phyloP scores from a whole-genome alignment of 2,797 vertebrate species.

The Acridotheres tristis region DNA sequence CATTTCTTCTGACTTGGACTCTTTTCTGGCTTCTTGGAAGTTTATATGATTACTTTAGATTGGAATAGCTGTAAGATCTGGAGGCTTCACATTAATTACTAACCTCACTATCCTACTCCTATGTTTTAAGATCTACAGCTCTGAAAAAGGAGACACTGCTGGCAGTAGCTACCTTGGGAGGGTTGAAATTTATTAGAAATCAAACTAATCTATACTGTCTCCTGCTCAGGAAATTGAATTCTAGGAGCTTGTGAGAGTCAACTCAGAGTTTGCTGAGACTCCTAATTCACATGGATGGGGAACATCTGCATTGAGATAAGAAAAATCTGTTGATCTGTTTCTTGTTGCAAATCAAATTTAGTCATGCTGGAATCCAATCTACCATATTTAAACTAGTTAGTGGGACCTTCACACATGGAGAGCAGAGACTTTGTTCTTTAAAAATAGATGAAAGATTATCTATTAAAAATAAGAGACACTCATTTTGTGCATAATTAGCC shows the following conservation, averaged over 20 bases:
- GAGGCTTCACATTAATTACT: conserved; percentile 60
- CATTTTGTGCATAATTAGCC: neutral
- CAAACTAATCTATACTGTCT: conserved; percentile 56
- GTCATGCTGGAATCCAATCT: neutral
- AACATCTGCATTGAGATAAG: conserved; percentile 33
- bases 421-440: neutral
- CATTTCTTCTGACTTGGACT: neutral
- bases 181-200: conserved; percentile 58
- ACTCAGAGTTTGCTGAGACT: conserved; percentile 7
- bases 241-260: conserved; percentile 9
- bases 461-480: neutral
- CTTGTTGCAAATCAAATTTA: conserved; percentile 26
- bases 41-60: conserved; percentile 27
- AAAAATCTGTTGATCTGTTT: conserved; percentile 35
- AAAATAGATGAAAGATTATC: conserved; percentile 24
- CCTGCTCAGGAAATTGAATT: conserved; percentile 49
- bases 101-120: conserved; percentile 25
- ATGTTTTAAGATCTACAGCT: conserved; percentile 43
- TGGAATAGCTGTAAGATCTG: conserved; percentile 28
- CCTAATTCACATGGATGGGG: conserved; percentile 4
- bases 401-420: neutral
- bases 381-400: neutral
- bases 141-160: conserved; percentile 22
- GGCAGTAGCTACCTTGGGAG: conserved; percentile 10
- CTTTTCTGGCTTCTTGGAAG: conserved; percentile 15